Conservation (phyloP, 2,113 vertebrate genomes). For the Myotis lucifugus region DNA sequence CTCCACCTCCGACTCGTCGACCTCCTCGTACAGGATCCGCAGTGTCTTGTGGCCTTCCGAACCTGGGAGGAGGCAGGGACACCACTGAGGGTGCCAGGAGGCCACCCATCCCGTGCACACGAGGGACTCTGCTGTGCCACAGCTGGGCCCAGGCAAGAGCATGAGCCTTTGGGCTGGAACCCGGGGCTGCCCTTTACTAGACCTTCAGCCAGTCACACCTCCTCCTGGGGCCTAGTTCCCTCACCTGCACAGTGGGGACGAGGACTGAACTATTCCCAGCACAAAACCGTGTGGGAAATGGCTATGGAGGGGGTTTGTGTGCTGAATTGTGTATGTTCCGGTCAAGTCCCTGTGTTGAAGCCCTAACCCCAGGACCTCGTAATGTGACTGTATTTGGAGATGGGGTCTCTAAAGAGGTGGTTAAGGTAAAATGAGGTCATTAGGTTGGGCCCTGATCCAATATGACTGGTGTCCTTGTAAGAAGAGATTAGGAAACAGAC, state of each 20-base stretch:
- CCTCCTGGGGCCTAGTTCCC: not conserved
- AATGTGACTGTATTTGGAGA: not conserved
- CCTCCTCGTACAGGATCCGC: slow-evolving; percentile 95
- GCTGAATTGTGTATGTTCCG: not conserved
- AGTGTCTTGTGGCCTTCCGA: slow-evolving; percentile 89
- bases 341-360: not conserved
- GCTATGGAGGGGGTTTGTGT: accelerated
- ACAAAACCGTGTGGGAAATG: not conserved
- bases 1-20: slow-evolving; percentile 97
- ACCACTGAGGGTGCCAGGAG: not conserved
- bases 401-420: not conserved
- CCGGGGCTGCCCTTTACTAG: no score
- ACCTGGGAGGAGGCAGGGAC: slow-evolving; percentile 68
- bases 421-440: not conserved
- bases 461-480: not conserved
- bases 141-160: not conserved
- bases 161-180: no score
- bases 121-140: not conserved
- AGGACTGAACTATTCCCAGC: not conserved
- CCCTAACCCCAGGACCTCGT: not conserved
- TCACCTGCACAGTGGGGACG: accelerated
- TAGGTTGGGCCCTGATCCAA: not conserved
- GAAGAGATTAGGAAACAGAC: not conserved
- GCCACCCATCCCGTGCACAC: accelerated
- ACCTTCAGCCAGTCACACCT: not conserved